Evolutionary conservation across 2,113 vertebrate species (phyloP).

Genomic region (Vulpes vulpes): DNA sequence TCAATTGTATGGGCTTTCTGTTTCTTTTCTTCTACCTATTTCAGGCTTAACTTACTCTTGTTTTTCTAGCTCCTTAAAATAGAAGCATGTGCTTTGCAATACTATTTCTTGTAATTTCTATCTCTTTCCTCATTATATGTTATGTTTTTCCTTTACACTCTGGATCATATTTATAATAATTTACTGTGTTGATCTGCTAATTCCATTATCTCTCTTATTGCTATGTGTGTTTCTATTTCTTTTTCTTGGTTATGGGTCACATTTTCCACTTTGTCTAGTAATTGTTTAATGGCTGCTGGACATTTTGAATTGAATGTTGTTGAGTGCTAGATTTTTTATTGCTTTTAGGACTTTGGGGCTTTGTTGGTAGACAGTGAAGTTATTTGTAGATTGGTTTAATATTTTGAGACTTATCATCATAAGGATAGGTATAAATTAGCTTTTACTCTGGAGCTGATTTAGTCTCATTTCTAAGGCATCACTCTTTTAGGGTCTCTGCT

Average conservation of each 20-base stretch:
- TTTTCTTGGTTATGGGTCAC: not conserved
- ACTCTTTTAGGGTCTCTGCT: not conserved
- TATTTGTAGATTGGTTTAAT: not conserved
- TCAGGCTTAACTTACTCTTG: not conserved
- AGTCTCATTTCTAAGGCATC: not conserved
- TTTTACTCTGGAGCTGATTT: not conserved
- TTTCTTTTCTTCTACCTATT: conserved; percentile 11
- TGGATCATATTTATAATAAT: conserved; percentile 1
- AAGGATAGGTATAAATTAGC: not conserved
- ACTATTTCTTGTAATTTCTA: not conserved
- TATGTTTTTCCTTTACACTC: not conserved
- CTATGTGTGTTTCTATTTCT: not conserved
- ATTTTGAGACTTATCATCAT: conserved; percentile 19
- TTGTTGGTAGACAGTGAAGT: not conserved
- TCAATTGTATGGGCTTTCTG: not conserved
- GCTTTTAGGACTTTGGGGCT: not conserved
- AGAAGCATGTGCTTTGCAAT: not conserved
- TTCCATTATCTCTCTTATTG: not conserved
- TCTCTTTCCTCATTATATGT: not conserved
- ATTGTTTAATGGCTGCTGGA: not conserved
- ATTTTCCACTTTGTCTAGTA: not conserved
- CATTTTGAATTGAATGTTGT: not conserved
- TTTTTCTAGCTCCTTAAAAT: not conserved
- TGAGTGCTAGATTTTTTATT: not conserved
- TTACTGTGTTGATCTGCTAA: not conserved